Percentiles rank a stretch among this genome's conserved stretches.
Conservation (phyloP, 2,888 invertebrate species). For the Epinotia nisella region DNA sequence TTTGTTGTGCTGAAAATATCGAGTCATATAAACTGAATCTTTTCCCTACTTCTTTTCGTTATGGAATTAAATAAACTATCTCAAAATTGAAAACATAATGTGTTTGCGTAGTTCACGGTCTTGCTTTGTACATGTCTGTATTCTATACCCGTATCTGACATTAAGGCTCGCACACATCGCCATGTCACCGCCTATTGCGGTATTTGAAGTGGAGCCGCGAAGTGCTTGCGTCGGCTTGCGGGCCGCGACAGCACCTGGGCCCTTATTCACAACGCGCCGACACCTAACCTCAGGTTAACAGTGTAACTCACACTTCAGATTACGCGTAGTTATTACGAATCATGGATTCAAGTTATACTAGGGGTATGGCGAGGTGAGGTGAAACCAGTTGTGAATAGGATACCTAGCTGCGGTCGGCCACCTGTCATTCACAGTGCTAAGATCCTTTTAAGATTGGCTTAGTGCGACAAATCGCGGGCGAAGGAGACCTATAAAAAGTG, state of each 20-base stretch:
- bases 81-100: no score
- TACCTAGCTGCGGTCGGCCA: conserved; percentile 25
- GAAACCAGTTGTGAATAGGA: neutral
- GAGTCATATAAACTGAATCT: no score
- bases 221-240: conserved; percentile 24
- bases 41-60: no score
- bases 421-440: conserved; percentile 32
- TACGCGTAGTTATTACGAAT: conserved; percentile 1
- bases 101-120: neutral
- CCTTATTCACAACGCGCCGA: neutral
- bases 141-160: neutral
- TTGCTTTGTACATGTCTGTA: neutral
- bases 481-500: neutral
- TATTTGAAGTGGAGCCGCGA: conserved; percentile 34
- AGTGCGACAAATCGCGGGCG: conserved; percentile 4
- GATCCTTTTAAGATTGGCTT: conserved; percentile 41
- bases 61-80: no score
- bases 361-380: neutral
- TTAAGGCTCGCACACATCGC: conserved; percentile 19
- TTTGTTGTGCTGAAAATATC: no score
- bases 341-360: neutral
- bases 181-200: conserved; percentile 26
- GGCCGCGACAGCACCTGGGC: conserved; percentile 7
- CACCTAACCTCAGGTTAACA: neutral
- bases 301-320: neutral